Evolutionary conservation across 2,888 invertebrate species (phyloP).

Genomic region (Nomada goodeniana): DNA sequence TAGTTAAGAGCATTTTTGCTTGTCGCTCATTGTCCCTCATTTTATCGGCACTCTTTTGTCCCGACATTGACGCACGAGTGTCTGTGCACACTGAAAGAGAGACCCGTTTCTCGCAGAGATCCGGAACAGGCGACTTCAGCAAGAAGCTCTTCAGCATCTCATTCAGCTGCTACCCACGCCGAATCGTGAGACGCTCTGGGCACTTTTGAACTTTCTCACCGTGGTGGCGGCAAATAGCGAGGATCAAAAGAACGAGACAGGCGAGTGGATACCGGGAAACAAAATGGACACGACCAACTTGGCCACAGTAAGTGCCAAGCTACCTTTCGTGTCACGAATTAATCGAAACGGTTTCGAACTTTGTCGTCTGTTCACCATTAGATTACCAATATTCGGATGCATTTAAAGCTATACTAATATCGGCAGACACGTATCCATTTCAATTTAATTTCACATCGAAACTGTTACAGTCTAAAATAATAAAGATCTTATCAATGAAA

Average conservation of each 20-base stretch:
- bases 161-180: conserved; percentile 94
- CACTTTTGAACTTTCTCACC: conserved; percentile 92
- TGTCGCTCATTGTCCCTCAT: background rate
- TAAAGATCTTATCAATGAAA: too few species aligned
- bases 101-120: conserved; percentile 87
- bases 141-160: conserved; percentile 93
- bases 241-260: conserved; percentile 87
- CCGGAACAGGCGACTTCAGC: conserved; percentile 92
- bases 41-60: background rate
- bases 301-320: conserved; percentile 87
- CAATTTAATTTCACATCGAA: too few species aligned
- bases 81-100: conserved; percentile 7
- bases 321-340: background rate
- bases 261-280: conserved; percentile 90
- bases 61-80: background rate
- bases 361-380: background rate
- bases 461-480: too few species aligned
- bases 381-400: too few species aligned
- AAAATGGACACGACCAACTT: conserved; percentile 97
- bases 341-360: background rate
- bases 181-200: conserved; percentile 95
- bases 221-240: conserved; percentile 90
- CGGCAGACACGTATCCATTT: too few species aligned
- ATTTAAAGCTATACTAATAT: too few species aligned
- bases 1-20: background rate